These are phyloP conservation scores for Caenorhabditis sulstoni DNA, from an alignment of 2,888 invertebrate genomes.

Conservation along the genomic window DNA sequence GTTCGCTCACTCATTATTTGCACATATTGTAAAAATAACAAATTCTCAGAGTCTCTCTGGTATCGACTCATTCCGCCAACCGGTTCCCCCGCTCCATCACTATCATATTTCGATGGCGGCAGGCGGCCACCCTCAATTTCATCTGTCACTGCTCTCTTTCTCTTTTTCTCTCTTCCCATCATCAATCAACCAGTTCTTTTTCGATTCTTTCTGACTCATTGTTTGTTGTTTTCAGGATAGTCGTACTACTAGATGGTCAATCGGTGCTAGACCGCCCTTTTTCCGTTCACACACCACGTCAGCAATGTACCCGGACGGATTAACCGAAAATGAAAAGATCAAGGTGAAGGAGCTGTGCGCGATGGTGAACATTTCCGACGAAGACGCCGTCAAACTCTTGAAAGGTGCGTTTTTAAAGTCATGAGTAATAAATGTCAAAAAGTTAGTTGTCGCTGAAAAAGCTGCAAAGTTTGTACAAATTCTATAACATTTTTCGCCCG, in stretches of 20 bases:
- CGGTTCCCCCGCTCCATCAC: conserved; percentile 38
- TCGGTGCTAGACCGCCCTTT: conserved; percentile 3
- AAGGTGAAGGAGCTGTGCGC: conserved; percentile 59
- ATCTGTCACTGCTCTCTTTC: conserved; percentile 9
- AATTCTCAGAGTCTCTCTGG: conserved; percentile 14
- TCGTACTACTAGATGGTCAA: conserved; percentile 45
- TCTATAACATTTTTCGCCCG: not conserved
- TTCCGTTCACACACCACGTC: not conserved
- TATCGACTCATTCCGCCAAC: conserved; percentile 25
- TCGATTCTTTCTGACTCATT: conserved; percentile 34
- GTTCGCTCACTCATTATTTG: conserved; percentile 28
- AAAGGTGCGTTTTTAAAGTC: conserved; percentile 28
- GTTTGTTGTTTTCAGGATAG: conserved; percentile 44
- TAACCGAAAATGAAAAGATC: conserved; percentile 51
- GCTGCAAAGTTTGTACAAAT: not conserved
- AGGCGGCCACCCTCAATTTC: conserved; percentile 17
- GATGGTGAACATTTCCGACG: conserved; percentile 55
- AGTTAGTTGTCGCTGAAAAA: not conserved
- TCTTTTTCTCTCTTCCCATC: not conserved
- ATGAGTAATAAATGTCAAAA: not conserved
- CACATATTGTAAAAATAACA: conserved; percentile 34
- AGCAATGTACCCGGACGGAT: conserved; percentile 54
- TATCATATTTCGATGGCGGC: conserved; percentile 12
- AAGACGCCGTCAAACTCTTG: conserved; percentile 47
- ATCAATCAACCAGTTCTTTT: conserved; percentile 19